Evolutionary conservation across 2,888 invertebrate genomes (phyloP), one percentile per base, ranked within the genome.

Genomic region (Clusia tigrina): DNA sequence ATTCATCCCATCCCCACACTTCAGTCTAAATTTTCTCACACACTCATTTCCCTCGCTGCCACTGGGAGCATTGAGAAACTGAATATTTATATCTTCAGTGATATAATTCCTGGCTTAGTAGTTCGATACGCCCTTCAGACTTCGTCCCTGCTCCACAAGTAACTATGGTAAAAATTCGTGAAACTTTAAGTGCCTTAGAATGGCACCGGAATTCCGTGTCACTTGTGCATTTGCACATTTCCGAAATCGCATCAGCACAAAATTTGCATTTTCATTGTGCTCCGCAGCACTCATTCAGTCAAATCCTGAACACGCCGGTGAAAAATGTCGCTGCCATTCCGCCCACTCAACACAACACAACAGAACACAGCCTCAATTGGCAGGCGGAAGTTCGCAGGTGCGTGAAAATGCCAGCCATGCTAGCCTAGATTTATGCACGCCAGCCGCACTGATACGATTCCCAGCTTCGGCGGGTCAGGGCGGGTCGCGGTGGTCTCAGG

Each of bases 341-440:
- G 32, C 6, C 6, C 6, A 32, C 6, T 32, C 12, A 6, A 12
- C 32, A 9, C 6, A 32, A 32, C 32, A 32, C 6, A 6, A 32
- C 6, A 32, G 6, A 32, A 6, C 32, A 12, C 32, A 32, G 32
- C 32, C 32, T 32, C n/a, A n/a, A n/a, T n/a, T n/a, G n/a, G n/a
- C n/a, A n/a, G n/a, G n/a, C n/a, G 52, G 26, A 55, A 60, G 48
- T 51, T 54, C 55, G 51, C 60, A 60, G 55, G 61, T 56, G 61
- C 56, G 38, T 56, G 38, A 52, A 38, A 56, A 53, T 32, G 32
- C 32, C 32, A 9, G 32, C 32, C 32, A 12, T n/a, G n/a, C 6
- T 12, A 12, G 12, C 42, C 17, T 24, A 46, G 60, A 60, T 60
- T 54, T 60, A 54, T 46, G 18, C 2, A 6, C 23, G 37, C n/a